Base-by-base conservation (phyloP, 2,888 invertebrate species). In the Celastrina argiolus region DNA sequence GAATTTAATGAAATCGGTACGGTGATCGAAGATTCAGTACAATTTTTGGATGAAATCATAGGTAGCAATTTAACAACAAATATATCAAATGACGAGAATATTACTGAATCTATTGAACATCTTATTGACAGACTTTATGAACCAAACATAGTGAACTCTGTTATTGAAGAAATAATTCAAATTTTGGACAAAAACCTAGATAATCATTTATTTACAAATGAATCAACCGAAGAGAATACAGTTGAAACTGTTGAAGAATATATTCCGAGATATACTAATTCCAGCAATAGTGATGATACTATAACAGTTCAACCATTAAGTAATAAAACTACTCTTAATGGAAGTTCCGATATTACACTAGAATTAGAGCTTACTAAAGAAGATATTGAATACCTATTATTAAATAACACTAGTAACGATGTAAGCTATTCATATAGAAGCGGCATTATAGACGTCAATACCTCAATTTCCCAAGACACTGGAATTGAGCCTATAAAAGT, bases 321-420 rank as follows among this genome's bases (percentile, higher is more conserved):
- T 22, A 22, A 14, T 22, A 8, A 58, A 31, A n/a, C 14, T 58
- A 58, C 12, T n/a, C n/a, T 6, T 31, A 31, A 58, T 7, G n/a
- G 6, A n/a, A 16, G n/a, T 16, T 12, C 51, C 26, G 22, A 26
- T 51, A 51, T 51, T 14, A 10, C 22, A 22, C 14, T 58, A 8
- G 28, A 58, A 31, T 31, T 28, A 58, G 58, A 58, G 58, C 31
- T 31, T 8, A 58, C 31, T n/a, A 58, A 59, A 4, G 59, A 34
- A 36, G 34, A 59, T 59, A 12, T 59, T 18, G 10, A 59, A 26
- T 51, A 14, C 51, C 10, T 51, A 51, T 22, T 51, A 14, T 22
- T 6, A 51, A 51, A 51, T 22, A 51, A 6, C 36, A 36, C 36
- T 12, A 51, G 10, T 51, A 8, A 51, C 4, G 12, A 22, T 26